Conservation (phyloP, 1,140 invertebrate species). For the Drosophila eugracilis region DNA sequence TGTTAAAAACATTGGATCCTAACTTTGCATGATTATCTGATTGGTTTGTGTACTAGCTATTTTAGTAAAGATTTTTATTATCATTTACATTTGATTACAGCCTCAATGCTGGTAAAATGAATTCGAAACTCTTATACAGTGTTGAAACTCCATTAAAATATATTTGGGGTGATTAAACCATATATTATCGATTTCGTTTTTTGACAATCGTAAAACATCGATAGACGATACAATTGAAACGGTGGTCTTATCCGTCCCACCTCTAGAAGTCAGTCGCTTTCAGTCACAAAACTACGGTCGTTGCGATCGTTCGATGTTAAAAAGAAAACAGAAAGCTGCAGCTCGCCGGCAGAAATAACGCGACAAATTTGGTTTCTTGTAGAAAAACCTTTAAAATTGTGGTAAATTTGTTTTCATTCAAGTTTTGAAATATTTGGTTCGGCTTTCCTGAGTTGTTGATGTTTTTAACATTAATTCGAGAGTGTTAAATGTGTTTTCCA, state of each 20-base stretch:
- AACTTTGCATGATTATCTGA: no score
- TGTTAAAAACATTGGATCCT: no score
- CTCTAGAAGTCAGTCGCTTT: neutral
- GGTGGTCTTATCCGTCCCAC: neutral
- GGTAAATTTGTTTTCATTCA: neutral
- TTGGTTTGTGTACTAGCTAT: no score
- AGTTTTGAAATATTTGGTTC: no score
- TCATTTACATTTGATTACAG: no score
- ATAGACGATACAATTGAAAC: neutral
- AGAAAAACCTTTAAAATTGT: neutral
- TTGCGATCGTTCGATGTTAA: neutral
- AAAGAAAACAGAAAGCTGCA: neutral
- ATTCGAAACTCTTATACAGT: no score
- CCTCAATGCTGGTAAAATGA: no score
- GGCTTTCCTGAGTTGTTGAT: neutral
- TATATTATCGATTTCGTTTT: neutral
- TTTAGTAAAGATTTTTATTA: no score
- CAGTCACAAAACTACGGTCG: constrained; percentile 1
- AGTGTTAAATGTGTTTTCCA: constrained; percentile 10
- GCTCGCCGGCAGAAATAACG: neutral
- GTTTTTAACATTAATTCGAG: constrained; percentile 4
- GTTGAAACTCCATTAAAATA: no score
- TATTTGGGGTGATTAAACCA: no score
- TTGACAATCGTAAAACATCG: neutral
- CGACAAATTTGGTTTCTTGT: neutral